These are phyloP conservation scores for Rostratula benghalensis DNA, from an alignment of 2,113 vertebrate species.

Conservation along the genomic window DNA sequence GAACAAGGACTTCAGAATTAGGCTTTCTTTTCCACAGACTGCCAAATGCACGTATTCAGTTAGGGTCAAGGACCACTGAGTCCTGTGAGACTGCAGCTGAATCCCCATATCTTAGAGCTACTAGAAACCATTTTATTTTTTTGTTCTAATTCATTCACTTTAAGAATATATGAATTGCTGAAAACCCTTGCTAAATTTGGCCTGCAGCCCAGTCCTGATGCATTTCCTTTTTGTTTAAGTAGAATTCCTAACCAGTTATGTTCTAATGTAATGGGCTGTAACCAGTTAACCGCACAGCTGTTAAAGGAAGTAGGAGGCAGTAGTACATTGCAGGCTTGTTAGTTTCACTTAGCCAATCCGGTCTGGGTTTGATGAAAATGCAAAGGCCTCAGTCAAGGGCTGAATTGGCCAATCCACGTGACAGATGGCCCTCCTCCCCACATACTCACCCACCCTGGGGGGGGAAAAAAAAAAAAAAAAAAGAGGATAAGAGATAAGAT, in stretches of 20 bases:
- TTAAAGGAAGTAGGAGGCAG: not conserved
- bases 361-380: not conserved
- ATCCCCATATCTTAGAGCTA: not conserved
- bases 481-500: too few species aligned
- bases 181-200: not conserved
- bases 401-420: too few species aligned
- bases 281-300: constrained; percentile 16
- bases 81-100: not conserved
- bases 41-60: not conserved
- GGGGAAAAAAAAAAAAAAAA: too few species aligned
- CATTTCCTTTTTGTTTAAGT: not conserved
- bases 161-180: not conserved
- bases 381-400: not conserved
- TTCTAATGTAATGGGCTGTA: constrained; percentile 11
- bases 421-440: too few species aligned
- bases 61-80: not conserved
- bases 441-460: too few species aligned
- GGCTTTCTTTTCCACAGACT: not conserved
- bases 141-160: not conserved
- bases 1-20: not conserved
- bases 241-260: not conserved
- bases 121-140: not conserved
- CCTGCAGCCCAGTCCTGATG: not conserved
- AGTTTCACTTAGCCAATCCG: not conserved
- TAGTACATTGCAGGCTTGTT: not conserved